Percentiles rank a stretch among this genome's conserved stretches.
Conservation (phyloP, 2,888 invertebrate species). For the Cheilosia impressa region DNA sequence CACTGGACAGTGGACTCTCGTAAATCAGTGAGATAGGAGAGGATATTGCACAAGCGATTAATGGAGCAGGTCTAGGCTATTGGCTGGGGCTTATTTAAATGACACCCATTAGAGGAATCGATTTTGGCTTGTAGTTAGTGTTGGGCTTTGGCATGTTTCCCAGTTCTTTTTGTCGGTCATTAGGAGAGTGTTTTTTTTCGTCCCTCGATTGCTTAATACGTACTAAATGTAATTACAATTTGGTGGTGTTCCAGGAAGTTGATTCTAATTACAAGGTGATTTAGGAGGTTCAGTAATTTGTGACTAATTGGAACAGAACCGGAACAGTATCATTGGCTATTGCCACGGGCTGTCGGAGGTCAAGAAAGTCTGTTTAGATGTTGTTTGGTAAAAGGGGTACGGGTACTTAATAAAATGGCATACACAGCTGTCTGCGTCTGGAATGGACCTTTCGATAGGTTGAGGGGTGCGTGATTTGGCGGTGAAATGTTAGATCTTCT, state of each 20-base stretch:
- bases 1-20: not conserved
- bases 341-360: not conserved
- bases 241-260: constrained; percentile 33
- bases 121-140: constrained; percentile 2
- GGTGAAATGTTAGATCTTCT: too few species aligned
- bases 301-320: not conserved
- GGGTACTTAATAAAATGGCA: too few species aligned
- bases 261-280: constrained; percentile 12
- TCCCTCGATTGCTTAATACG: not conserved
- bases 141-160: constrained; percentile 45
- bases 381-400: too few species aligned
- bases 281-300: not conserved
- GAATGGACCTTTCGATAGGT: too few species aligned
- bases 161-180: constrained; percentile 10
- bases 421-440: too few species aligned
- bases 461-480: too few species aligned
- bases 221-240: constrained; percentile 8
- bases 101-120: constrained; percentile 30
- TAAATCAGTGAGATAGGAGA: not conserved
- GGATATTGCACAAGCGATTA: constrained; percentile 23
- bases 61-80: not conserved
- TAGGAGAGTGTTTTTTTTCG: not conserved
- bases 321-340: not conserved
- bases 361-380: not conserved
- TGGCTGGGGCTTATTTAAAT: constrained; percentile 15